A percentile compares a stretch with the other conserved stretches of the same genome.
Evolutionary conservation across 1,140 invertebrate species (phyloP).

Genomic region (fruit fly (Drosophila melanogaster)): Release_6_plus_ISO1_MT NT_033777.3:18808001-18808500

Average conservation of each 20-base stretch:
- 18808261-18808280: too few species aligned
- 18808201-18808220: too few species aligned
- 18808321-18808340: not conserved
- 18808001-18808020: conserved; percentile 61
- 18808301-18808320: not conserved
- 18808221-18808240: too few species aligned
- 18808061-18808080: not conserved
- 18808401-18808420: conserved; percentile 29
- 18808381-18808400: conserved; percentile 22
- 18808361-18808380: not conserved
- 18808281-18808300: too few species aligned
- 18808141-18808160: too few species aligned
- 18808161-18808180: too few species aligned
- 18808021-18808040: conserved; percentile 61
- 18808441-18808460: conserved; percentile 26
- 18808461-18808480: conserved; percentile 5
- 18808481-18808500: conserved; percentile 14
- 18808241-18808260: too few species aligned
- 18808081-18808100: not conserved
- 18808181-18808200: too few species aligned
- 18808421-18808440: not conserved
- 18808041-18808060: conserved; percentile 27
- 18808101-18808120: not conserved
- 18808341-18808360: not conserved
- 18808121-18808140: too few species aligned